Percentiles rank a stretch among this genome's conserved stretches.
Conservation (phyloP, 2,113 vertebrate genomes). For the Archocentrus centrarchus region DNA sequence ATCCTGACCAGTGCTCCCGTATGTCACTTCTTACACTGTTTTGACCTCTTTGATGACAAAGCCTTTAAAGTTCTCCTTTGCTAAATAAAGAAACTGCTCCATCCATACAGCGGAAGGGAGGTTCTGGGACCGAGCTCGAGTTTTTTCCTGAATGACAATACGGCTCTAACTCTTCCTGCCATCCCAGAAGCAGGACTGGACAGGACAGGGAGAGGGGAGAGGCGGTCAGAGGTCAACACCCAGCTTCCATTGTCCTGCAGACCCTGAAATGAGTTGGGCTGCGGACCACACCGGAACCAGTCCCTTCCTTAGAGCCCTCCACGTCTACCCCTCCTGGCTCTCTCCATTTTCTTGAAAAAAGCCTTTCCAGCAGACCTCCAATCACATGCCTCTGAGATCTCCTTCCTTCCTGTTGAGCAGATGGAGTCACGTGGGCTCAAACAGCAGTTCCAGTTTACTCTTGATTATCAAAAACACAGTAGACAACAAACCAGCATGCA, state of each 20-base stretch:
- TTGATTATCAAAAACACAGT: slow-evolving; percentile 41
- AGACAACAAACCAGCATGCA: slow-evolving; percentile 67
- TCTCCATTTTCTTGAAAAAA: slow-evolving; percentile 20
- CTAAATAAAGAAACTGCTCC: slow-evolving; percentile 70
- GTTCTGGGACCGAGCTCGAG: slow-evolving; percentile 34
- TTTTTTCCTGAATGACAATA: slow-evolving; percentile 74
- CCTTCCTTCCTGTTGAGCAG: slow-evolving; percentile 71
- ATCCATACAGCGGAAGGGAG: slow-evolving; percentile 70
- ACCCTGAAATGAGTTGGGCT: slow-evolving; percentile 17
- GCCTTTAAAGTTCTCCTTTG: slow-evolving; percentile 10
- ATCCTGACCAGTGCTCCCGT: slow-evolving; percentile 23
- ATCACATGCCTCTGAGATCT: slow-evolving; percentile 59
- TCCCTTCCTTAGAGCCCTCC: slow-evolving; percentile 54
- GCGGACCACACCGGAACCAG: slow-evolving; percentile 55
- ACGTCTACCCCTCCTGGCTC: not conserved
- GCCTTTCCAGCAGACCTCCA: slow-evolving; percentile 54
- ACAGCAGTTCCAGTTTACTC: slow-evolving; percentile 14
- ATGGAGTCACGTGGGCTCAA: slow-evolving; percentile 41
- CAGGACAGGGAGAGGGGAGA: not conserved
- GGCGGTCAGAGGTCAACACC: slow-evolving; percentile 67
- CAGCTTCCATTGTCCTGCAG: slow-evolving; percentile 73
- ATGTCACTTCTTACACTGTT: not conserved
- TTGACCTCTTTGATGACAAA: slow-evolving; percentile 37
- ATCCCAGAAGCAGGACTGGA: slow-evolving; percentile 50
- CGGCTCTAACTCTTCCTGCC: slow-evolving; percentile 66